A percentile compares a stretch with the other conserved stretches of the same genome.
These are phyloP conservation scores for Holothuria glaberrima DNA, from an alignment of 35 echinoderm and acorn worm genomes.

Conservation along the genomic window DNA sequence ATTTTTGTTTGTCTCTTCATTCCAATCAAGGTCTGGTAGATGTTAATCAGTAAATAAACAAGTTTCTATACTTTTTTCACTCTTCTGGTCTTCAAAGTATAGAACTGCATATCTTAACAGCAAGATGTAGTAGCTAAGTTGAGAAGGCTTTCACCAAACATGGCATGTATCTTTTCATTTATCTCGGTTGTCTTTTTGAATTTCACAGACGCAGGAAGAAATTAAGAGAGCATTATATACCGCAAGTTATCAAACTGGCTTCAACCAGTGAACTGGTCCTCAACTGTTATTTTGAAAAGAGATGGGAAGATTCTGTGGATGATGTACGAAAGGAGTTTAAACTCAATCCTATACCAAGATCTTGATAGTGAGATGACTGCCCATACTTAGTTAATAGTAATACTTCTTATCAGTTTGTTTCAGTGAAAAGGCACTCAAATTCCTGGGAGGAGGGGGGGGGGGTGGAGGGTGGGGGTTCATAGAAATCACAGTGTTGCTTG, in stretches of 20 bases:
- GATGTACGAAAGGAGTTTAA: constrained; percentile 62
- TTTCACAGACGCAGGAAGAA: constrained; percentile 50
- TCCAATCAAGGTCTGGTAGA: no score
- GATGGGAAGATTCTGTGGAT: constrained; percentile 73
- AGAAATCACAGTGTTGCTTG: no score
- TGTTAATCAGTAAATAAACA: no score
- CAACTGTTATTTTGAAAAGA: constrained; percentile 81
- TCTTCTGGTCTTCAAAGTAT: no score
- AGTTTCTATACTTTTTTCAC: no score
- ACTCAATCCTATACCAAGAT: constrained; percentile 50
- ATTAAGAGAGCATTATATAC: constrained; percentile 64
- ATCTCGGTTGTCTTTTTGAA: constrained; percentile 3
- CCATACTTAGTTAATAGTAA: no score
- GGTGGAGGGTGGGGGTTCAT: no score
- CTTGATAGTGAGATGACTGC: background rate
- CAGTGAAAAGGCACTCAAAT: no score
- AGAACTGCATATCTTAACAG: no score
- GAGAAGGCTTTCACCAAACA: background rate
- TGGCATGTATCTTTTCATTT: background rate
- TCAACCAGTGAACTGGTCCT: constrained; percentile 65
- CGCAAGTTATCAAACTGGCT: constrained; percentile 62
- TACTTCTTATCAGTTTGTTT: no score
- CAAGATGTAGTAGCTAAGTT: background rate
- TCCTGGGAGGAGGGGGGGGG: no score
- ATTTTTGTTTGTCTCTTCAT: no score